phyloP scores from a whole-genome alignment of 2,888 invertebrate species.

The Drosophila robusta region DNA sequence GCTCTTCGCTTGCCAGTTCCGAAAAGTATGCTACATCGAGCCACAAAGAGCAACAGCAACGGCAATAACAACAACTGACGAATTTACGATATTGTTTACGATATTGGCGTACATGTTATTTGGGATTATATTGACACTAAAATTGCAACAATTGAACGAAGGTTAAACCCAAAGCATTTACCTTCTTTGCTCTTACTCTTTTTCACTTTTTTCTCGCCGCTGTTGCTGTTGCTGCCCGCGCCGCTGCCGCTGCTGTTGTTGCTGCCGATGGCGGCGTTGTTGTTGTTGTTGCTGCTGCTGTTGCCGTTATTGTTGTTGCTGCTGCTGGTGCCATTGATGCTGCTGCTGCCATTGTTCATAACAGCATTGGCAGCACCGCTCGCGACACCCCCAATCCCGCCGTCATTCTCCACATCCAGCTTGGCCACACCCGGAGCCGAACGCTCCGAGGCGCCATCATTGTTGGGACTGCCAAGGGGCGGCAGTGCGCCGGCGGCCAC shows the following conservation, averaged over 20 bases:
- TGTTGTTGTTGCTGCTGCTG: slow-evolving; percentile 53
- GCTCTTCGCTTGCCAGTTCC: neutral
- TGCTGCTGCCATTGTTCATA: slow-evolving; percentile 17
- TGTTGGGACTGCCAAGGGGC: slow-evolving; percentile 86
- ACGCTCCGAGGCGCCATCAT: slow-evolving; percentile 84
- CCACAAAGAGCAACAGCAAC: slow-evolving; percentile 42
- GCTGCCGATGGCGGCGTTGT: slow-evolving; percentile 44
- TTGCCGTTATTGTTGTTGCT: slow-evolving; percentile 60
- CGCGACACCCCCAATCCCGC: slow-evolving; percentile 7
- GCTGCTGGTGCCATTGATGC: slow-evolving; percentile 48
- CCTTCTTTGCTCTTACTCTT: slow-evolving; percentile 86
- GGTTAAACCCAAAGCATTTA: slow-evolving; percentile 84
- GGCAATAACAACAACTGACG: slow-evolving; percentile 13
- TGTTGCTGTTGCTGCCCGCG: slow-evolving; percentile 74
- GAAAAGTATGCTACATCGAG: slow-evolving; percentile 28
- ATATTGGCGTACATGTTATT: slow-evolving; percentile 9
- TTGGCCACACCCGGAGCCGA: slow-evolving; percentile 80
- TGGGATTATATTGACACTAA: slow-evolving; percentile 58
- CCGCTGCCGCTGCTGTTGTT: slow-evolving; percentile 70
- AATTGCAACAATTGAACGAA: slow-evolving; percentile 75
- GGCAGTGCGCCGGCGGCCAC: slow-evolving; percentile 54
- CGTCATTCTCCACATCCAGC: slow-evolving; percentile 48
- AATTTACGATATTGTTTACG: slow-evolving; percentile 15
- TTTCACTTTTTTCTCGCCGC: slow-evolving; percentile 85
- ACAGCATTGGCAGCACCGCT: slow-evolving; percentile 27